A percentile compares a stretch with the other conserved stretches of the same genome.
Evolutionary conservation across 2,888 invertebrate genomes (phyloP).

Genomic region (Pyrochroa serraticornis): DNA sequence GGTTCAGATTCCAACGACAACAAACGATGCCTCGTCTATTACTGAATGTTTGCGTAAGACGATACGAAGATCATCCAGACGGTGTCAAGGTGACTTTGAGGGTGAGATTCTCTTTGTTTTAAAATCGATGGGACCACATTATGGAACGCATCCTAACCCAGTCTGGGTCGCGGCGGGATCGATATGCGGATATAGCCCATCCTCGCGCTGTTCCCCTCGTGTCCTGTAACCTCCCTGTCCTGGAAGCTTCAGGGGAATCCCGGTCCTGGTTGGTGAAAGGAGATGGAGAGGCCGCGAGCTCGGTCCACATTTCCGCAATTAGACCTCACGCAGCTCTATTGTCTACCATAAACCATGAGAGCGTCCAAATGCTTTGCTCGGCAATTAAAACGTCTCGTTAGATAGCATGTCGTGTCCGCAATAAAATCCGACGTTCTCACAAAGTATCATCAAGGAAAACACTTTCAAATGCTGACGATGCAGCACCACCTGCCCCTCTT

Average conservation of each 20-base stretch:
- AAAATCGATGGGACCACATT: conserved; percentile 29
- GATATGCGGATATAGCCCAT: conserved; percentile 9
- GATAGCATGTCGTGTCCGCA: no score
- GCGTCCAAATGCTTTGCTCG: conserved; percentile 3
- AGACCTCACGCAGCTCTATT: conserved; percentile 35
- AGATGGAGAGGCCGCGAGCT: neutral
- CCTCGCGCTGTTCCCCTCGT: conserved; percentile 1
- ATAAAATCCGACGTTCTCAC: no score
- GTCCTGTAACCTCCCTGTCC: neutral
- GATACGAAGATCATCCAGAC: conserved; percentile 20
- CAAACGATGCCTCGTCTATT: no score
- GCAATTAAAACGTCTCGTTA: neutral
- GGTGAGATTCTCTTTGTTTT: conserved; percentile 23
- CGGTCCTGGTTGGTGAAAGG: no score
- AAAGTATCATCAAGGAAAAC: no score
- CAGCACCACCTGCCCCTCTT: no score
- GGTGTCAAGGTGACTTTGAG: conserved; percentile 38
- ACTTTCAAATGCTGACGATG: no score
- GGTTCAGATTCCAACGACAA: neutral
- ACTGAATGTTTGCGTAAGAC: no score
- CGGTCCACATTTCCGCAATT: conserved; percentile 29
- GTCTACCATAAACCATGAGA: conserved; percentile 14
- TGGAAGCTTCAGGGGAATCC: no score
- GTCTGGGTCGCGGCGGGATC: conserved; percentile 12
- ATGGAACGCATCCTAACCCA: conserved; percentile 25